Evolutionary conservation across 2,888 invertebrate species (phyloP), one percentile per base, ranked within the genome.

Genomic region (Tanypteryx hageni): DNA sequence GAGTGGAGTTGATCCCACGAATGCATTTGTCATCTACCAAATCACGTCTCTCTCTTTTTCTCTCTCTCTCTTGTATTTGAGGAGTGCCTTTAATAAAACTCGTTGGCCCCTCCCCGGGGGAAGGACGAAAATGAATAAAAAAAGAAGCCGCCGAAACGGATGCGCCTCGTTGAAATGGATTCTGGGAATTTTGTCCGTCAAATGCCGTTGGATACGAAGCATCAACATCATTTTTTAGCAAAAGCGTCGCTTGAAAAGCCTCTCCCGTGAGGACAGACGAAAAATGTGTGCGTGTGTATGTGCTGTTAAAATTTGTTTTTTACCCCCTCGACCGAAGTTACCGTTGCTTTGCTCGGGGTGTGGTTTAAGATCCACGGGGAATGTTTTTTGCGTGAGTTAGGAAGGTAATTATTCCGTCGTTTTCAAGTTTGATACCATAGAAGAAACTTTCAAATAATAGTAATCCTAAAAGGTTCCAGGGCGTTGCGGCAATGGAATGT

Each of bases 21-120:
- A 89, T 68, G 89, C 89, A 89, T 89, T 89, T 64, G 89, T 89
- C 89, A 89, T 89, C 64, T n/a, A 61, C 64, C 18, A 89, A 89
- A 89, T 89, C 89, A 89, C 89, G 64, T 27, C 31, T 64, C 31
- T 57, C 57, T 18, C 44, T 83, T 56, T 56, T 18, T 31, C n/a
- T n/a, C 31, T 57, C n/a, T 16, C 44, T 31, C 31, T 64, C 44
- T 76, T 22, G 76, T 76, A 76, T 76, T 76, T 76, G 76, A 76
- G 76, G 22, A 76, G 18, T 9, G 76, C 27, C 76, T 76, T 76
- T 76, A 22, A 76, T 76, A 76, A 11, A 76, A 76, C 76, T 76
- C 76, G 76, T 76, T 22, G 7, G 76, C 76, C 76, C 76, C 76
- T 10, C 76, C 76, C 76, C 14, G 27, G 0, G 76, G 76, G 11